Percentiles rank a stretch among this genome's conserved stretches.
These are phyloP conservation scores for Colaptes auratus DNA, from an alignment of 2,113 vertebrate genomes.

Conservation along the genomic window DNA sequence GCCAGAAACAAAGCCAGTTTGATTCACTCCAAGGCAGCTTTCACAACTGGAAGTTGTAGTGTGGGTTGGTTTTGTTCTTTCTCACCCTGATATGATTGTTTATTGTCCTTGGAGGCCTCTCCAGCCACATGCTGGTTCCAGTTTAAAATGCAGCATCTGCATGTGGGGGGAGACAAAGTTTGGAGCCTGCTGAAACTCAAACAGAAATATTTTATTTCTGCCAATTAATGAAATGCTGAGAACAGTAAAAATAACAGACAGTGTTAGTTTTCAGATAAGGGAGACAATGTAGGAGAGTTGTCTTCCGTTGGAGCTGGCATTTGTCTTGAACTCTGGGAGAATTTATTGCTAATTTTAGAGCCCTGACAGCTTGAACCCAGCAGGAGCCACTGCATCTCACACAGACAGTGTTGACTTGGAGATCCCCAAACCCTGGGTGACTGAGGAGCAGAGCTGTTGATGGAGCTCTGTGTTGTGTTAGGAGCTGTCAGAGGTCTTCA, in stretches of 20 bases:
- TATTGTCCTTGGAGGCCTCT: background rate
- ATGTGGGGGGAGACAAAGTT: background rate
- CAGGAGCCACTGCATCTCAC: accelerated
- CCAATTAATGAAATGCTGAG: background rate
- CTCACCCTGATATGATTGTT: background rate
- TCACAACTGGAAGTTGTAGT: background rate
- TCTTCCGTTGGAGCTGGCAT: background rate
- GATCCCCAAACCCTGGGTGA: accelerated
- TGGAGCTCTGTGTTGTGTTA: accelerated
- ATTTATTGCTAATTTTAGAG: background rate
- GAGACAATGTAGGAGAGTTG: background rate
- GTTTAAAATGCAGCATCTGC: background rate
- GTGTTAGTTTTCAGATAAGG: background rate
- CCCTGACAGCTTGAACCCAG: accelerated
- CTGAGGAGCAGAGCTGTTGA: background rate
- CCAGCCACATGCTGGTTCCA: background rate
- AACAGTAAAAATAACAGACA: accelerated
- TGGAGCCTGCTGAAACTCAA: background rate
- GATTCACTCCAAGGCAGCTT: background rate
- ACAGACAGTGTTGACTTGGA: accelerated
- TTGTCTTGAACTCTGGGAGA: background rate
- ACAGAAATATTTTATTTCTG: background rate
- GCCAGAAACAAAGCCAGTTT: background rate
- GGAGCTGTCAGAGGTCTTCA: background rate
- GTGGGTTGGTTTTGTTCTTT: background rate